Conservation (phyloP, 37 sponge, comb jelly and placozoan genomes). For the Chondrosia reniformis region DNA sequence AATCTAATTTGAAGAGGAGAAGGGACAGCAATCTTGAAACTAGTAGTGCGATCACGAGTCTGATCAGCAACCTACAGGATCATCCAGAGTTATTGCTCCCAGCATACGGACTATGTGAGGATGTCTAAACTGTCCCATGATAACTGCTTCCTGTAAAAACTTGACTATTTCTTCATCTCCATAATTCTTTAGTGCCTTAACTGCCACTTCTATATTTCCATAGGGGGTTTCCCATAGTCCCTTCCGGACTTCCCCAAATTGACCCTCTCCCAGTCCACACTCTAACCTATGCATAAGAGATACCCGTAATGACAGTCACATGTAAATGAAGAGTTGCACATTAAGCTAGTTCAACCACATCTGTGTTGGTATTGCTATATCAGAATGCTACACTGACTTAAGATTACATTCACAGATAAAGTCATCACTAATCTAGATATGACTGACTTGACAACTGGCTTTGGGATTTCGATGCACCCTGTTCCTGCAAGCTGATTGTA, state of each 20-base stretch:
- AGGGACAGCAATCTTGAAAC: too few relatives aligned
- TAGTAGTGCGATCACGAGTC: background rate
- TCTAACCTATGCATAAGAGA: background rate
- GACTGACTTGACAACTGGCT: background rate
- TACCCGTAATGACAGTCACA: background rate
- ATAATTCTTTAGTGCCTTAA: constrained; percentile 43
- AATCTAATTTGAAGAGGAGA: background rate
- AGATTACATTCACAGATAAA: too few relatives aligned
- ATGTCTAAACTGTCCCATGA: constrained; percentile 77
- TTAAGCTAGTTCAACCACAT: background rate
- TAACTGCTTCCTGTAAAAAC: constrained; percentile 72
- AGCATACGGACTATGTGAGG: constrained; percentile 55
- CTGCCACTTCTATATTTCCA: constrained; percentile 40
- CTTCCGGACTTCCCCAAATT: constrained; percentile 65
- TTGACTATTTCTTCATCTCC: constrained; percentile 43
- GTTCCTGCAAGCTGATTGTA: background rate
- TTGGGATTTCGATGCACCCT: background rate
- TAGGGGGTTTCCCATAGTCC: constrained; percentile 38
- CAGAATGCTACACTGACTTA: too few relatives aligned
- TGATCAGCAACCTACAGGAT: constrained; percentile 45
- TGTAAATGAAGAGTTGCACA: background rate
- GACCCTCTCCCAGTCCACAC: constrained; percentile 43
- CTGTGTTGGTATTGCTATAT: background rate
- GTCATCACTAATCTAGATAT: background rate
- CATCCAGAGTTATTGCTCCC: constrained; percentile 65